These are phyloP conservation scores for Paradisaea rubra DNA, from an alignment of 2,113 vertebrate genomes.

Conservation along the genomic window DNA sequence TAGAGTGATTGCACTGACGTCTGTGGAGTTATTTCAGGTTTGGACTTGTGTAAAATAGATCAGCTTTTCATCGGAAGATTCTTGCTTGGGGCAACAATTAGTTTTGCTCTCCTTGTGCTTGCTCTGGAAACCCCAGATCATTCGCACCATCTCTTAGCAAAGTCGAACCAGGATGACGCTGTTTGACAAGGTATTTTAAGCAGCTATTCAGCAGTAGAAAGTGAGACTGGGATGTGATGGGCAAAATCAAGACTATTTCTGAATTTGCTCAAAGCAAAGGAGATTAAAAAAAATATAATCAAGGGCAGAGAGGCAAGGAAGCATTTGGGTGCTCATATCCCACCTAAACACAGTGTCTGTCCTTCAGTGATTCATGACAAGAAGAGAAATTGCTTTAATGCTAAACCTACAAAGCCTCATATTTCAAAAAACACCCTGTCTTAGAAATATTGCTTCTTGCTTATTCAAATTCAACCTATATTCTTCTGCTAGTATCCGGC, in stretches of 20 bases:
- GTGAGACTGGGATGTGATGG: neutral
- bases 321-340: neutral
- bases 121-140: neutral
- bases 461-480: neutral
- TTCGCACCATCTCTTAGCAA: neutral
- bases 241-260: neutral
- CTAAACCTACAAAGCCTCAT: neutral
- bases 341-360: neutral
- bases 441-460: neutral
- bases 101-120: neutral
- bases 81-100: conserved; percentile 26
- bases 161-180: neutral
- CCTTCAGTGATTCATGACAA: neutral
- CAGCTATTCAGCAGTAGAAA: neutral
- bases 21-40: conserved; percentile 9
- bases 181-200: neutral
- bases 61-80: neutral
- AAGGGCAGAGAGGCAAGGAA: neutral
- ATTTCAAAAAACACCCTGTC: neutral
- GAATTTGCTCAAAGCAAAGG: neutral
- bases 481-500: neutral
- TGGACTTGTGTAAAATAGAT: conserved; percentile 29
- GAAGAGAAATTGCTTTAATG: neutral
- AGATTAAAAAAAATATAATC: neutral
- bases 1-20: neutral